Evolutionary conservation across 64 coral and sea anemone genomes (phyloP).

Genomic region (Acropora yongei): DNA sequence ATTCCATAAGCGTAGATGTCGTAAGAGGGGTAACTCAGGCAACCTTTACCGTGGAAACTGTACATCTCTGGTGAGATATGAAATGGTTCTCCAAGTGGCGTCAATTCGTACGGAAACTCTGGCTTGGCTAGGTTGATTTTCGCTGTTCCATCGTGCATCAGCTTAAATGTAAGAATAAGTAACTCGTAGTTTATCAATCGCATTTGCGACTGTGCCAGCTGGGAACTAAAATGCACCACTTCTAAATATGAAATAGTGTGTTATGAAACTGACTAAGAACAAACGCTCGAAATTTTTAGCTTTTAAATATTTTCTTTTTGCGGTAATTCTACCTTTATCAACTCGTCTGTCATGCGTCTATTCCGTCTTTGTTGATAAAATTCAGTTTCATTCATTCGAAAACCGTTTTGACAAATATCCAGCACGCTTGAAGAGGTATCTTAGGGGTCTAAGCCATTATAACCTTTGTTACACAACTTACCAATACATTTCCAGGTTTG

Average conservation of each 20-base stretch:
- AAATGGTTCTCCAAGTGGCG: conserved; percentile 48
- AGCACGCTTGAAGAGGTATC: neutral
- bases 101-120: conserved; percentile 55
- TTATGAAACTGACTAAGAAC: no score
- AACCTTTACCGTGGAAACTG: neutral
- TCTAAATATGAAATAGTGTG: no score
- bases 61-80: conserved; percentile 79
- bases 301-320: no score
- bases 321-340: no score
- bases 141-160: conserved; percentile 54
- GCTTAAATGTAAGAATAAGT: neutral
- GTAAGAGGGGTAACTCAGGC: conserved; percentile 16
- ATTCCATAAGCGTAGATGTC: conserved; percentile 74
- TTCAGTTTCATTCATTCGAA: no score
- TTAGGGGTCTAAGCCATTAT: neutral
- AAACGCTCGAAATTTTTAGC: no score
- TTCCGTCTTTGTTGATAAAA: no score
- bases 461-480: neutral
- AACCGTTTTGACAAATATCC: no score
- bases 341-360: no score
- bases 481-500: conserved; percentile 67
- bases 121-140: conserved; percentile 73
- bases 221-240: no score
- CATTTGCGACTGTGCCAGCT: no score
- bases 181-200: neutral